Evolutionary conservation across 1,140 invertebrate species (phyloP).

Genomic region (Brachionus asplanchnoidis): DNA sequence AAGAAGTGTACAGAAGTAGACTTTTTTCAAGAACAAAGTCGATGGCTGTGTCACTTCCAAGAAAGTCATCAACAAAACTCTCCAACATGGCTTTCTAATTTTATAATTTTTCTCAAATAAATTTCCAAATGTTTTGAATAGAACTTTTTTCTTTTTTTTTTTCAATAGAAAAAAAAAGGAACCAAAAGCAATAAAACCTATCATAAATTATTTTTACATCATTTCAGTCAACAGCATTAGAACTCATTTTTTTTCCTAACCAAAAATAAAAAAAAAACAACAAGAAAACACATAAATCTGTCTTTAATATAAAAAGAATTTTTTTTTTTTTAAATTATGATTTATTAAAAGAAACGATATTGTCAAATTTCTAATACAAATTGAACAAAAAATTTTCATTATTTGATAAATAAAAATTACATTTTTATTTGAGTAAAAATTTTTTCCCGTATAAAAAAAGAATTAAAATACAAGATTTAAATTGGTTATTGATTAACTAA

Average conservation of each 20-base stretch:
- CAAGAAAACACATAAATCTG: neutral
- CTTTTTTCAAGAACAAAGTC: neutral
- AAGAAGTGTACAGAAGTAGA: neutral
- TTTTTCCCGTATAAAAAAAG: no score
- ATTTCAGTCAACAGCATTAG: neutral
- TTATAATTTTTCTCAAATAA: neutral
- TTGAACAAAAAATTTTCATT: no score
- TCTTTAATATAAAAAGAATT: neutral
- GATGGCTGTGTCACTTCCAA: neutral
- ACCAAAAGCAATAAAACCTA: constrained; percentile 18
- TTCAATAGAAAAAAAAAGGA: neutral
- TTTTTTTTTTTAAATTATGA: neutral
- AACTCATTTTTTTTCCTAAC: neutral
- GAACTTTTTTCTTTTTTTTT: neutral
- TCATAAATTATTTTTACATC: constrained; percentile 20
- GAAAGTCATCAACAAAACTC: neutral
- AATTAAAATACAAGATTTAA: no score
- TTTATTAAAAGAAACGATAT: constrained; percentile 24
- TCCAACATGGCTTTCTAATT: neutral
- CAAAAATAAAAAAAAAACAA: neutral
- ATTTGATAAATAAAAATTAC: no score
- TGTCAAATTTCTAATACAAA: no score
- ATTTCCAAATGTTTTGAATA: neutral
- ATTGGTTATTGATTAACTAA: no score
- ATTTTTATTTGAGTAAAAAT: no score